These are phyloP conservation scores for Torymus aiolomorphi DNA, from an alignment of 2,888 invertebrate species.

Conservation along the genomic window DNA sequence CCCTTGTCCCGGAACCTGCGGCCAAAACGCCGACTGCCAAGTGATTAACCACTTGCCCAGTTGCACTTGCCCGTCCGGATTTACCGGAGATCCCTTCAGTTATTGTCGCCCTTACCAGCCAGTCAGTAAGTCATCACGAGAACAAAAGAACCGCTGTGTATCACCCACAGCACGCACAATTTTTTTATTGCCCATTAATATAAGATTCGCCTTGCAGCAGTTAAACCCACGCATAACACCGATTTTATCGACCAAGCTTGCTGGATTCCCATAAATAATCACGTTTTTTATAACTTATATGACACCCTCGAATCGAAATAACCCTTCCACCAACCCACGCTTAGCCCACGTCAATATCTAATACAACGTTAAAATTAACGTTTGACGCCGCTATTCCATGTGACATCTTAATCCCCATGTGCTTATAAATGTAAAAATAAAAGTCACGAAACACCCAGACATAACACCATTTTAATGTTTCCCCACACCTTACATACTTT, in stretches of 20 bases:
- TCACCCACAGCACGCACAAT: slow-evolving; percentile 34
- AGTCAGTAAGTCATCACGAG: slow-evolving; percentile 34
- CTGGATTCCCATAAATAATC: not conserved
- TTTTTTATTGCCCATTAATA: slow-evolving; percentile 16
- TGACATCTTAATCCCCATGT: not conserved
- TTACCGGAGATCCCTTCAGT: slow-evolving; percentile 82
- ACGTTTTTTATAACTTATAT: not conserved
- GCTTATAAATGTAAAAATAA: not conserved
- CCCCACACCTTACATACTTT: slow-evolving; percentile 28
- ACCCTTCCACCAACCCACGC: slow-evolving; percentile 19
- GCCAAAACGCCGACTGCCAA: slow-evolving; percentile 82
- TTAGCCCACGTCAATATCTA: not conserved
- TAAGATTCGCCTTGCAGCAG: slow-evolving; percentile 18
- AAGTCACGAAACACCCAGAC: not conserved
- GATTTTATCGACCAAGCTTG: slow-evolving; percentile 13
- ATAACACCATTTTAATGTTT: slow-evolving; percentile 23
- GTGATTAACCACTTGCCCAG: slow-evolving; percentile 85
- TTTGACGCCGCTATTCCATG: no score
- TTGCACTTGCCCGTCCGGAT: slow-evolving; percentile 82
- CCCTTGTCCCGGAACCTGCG: slow-evolving; percentile 82
- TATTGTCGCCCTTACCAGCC: slow-evolving; percentile 75
- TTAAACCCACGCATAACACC: slow-evolving; percentile 48
- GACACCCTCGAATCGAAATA: slow-evolving; percentile 12
- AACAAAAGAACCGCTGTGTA: not conserved
- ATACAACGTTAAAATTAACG: no score